Conservation (phyloP, 2,797 vertebrate genomes). For the Sebastiscus albofasciatus region DNA sequence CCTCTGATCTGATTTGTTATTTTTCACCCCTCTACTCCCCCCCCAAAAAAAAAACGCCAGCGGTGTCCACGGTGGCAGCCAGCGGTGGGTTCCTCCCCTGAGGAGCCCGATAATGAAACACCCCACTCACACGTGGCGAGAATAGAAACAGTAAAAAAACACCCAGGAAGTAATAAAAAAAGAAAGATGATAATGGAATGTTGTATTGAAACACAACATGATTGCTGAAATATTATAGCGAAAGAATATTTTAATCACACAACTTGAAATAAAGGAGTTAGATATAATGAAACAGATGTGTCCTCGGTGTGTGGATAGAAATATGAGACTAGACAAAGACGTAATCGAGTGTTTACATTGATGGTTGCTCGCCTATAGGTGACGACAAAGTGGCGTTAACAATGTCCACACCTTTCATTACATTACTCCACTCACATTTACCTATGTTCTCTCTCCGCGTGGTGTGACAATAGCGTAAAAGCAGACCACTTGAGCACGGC, state of each 20-base stretch:
- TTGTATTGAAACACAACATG: background rate
- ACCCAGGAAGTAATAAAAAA: background rate
- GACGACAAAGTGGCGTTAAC: background rate
- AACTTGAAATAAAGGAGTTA: background rate
- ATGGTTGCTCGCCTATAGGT: background rate
- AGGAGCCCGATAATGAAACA: conserved; percentile 78
- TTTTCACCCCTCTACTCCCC: conserved; percentile 8
- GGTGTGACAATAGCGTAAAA: conserved; percentile 16
- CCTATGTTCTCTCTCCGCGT: conserved; percentile 5
- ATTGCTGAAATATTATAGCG: background rate
- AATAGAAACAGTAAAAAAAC: conserved; percentile 40
- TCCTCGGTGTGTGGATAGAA: too few species aligned
- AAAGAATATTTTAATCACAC: background rate
- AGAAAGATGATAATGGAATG: conserved; percentile 4
- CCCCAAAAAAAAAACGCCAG: background rate
- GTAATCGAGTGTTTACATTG: background rate
- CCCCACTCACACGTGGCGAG: conserved; percentile 44
- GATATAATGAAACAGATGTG: background rate
- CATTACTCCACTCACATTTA: conserved; percentile 22
- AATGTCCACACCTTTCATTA: background rate
- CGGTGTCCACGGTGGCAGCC: conserved; percentile 16
- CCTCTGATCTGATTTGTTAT: conserved; percentile 47
- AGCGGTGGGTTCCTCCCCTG: conserved; percentile 51
- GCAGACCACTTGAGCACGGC: conserved; percentile 46
- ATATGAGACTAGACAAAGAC: background rate